Percentiles rank a stretch among this genome's conserved stretches.
These are phyloP conservation scores for Aphrophora alni DNA, from an alignment of 2,888 invertebrate genomes.

Conservation along the genomic window DNA sequence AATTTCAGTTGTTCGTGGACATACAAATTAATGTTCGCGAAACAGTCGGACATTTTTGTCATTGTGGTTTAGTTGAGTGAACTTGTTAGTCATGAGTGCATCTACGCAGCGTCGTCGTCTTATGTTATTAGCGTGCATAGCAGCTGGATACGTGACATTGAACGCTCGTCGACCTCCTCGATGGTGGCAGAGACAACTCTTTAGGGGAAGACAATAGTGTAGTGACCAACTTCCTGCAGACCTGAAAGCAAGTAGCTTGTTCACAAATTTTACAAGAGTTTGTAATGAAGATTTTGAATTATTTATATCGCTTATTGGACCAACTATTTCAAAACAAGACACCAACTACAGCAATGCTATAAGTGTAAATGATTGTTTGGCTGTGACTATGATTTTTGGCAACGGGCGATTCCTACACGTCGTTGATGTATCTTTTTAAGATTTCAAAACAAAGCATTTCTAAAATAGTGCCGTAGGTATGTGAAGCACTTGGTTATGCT, in stretches of 20 bases:
- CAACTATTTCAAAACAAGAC: no score
- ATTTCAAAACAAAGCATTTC: no score
- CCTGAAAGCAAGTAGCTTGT: not conserved
- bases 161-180: not conserved
- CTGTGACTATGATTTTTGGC: no score
- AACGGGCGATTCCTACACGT: no score
- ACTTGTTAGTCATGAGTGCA: not conserved
- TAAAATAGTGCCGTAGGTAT: no score
- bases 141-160: not conserved
- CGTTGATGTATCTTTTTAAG: no score
- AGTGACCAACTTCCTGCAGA: not conserved
- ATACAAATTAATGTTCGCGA: not conserved
- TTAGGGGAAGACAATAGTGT: not conserved
- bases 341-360: no score
- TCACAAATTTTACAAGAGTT: no score
- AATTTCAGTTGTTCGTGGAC: not conserved
- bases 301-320: no score
- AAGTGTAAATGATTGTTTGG: no score
- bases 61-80: not conserved
- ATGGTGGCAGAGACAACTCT: not conserved
- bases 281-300: no score
- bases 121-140: not conserved
- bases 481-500: no score
- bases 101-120: not conserved
- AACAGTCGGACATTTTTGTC: not conserved